A percentile compares a stretch with the other conserved stretches of the same genome.
Conservation (phyloP, 23 tunicate species). For the Styela clava region DNA sequence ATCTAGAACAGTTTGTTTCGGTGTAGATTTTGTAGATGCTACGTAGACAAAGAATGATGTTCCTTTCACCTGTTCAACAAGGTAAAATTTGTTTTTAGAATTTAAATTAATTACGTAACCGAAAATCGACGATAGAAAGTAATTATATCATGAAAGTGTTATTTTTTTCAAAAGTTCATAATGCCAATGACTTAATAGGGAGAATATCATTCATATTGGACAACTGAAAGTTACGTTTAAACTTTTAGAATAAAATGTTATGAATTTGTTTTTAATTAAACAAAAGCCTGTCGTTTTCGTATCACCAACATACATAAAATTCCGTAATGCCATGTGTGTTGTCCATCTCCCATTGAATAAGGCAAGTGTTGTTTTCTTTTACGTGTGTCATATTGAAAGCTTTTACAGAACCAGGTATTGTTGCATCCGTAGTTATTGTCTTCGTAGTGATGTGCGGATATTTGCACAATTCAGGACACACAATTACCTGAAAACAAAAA, state of each 20-base stretch:
- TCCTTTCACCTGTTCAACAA: not conserved
- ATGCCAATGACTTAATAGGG: not conserved
- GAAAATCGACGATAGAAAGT: not conserved
- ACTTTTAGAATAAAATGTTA: too few relatives aligned
- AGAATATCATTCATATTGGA: not conserved
- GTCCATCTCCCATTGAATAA: not conserved
- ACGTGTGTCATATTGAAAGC: not conserved
- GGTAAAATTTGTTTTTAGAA: not conserved
- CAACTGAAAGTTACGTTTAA: not conserved
- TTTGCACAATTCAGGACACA: not conserved
- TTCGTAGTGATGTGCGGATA: not conserved
- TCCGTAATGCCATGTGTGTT: not conserved
- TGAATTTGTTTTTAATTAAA: too few relatives aligned
- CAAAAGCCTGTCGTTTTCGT: too few relatives aligned
- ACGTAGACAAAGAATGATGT: not conserved
- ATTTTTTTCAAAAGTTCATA: not conserved
- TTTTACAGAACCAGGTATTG: not conserved
- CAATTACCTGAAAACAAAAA: not conserved
- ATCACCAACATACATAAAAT: not conserved
- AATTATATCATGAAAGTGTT: not conserved
- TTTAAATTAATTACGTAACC: not conserved
- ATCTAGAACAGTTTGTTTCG: too few relatives aligned
- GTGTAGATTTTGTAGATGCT: too few relatives aligned
- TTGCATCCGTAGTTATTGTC: not conserved
- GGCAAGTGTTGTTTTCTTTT: not conserved